Evolutionary conservation across 2,888 invertebrate species (phyloP), one percentile per base, ranked within the genome.

Genomic region (Elmis aenea): DNA sequence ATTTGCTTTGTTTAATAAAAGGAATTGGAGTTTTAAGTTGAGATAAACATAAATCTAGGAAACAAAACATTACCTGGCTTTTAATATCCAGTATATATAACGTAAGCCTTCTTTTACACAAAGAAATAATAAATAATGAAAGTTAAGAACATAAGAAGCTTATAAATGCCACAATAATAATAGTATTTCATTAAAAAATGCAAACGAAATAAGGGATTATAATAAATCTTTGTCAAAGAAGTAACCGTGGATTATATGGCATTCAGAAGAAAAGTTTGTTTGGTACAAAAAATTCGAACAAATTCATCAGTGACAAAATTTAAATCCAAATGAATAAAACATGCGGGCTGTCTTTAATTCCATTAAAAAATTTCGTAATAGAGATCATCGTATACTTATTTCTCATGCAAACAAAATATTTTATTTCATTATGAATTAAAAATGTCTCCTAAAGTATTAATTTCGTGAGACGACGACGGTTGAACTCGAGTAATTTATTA

Each of bases 181-280:
- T 41, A 44, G 39, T 42, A 44, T 44, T 46, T 36, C 43, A 44
- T 46, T 41, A 44, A 39, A 38, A 33, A 38, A 38, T 30, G 36
- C 26, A 36, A 30, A 36, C 36, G 30, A 36, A 36, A 36, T 36
- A 30, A 30, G 36, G 41, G 48, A 46, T 46, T 46, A 48, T 35
- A 50, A 50, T 50, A 46, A 34, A 45, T 50, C 50, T 45, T 42
- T 43, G 48, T 48, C 48, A 40, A 34, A 42, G 35, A 18, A 42
- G 42, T 50, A 50, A 50, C 48, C 48, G 41, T 28, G 46, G 49
- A 49, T 49, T 49, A 47, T 44, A 42, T 39, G 41, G 41, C 28
- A 41, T 37, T 44, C 42, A 44, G 36, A 41, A 37, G 44, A 43
- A 38, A 35, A 38, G 38, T 49, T 45, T 38, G 44, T 44, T 42